phyloP scores from a whole-genome alignment of 2,888 invertebrate genomes.

The Zygothrica quintamaculata region DNA sequence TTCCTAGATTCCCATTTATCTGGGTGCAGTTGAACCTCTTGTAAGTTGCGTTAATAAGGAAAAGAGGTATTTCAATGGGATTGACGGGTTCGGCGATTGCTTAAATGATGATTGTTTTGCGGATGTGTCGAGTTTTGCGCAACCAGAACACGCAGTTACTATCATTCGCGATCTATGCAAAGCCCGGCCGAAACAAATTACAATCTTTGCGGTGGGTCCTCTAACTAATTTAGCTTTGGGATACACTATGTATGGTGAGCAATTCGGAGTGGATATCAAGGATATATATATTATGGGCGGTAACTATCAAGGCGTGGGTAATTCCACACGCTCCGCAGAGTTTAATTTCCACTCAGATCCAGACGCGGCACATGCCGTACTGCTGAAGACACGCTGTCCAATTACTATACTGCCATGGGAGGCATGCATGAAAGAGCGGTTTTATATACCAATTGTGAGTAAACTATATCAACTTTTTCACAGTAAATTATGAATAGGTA shows the following conservation, averaged over 20 bases:
- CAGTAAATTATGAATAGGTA: neutral
- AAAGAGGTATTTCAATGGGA: slow-evolving; percentile 86
- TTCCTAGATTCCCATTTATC: slow-evolving; percentile 88
- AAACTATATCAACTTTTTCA: neutral
- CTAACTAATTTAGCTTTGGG: slow-evolving; percentile 92
- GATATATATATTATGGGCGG: slow-evolving; percentile 92
- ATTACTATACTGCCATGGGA: slow-evolving; percentile 90
- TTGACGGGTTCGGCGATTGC: slow-evolving; percentile 90
- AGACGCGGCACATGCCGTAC: slow-evolving; percentile 90
- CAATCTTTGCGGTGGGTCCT: slow-evolving; percentile 89
- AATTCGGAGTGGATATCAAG: slow-evolving; percentile 87
- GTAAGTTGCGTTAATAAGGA: slow-evolving; percentile 84
- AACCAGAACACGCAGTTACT: slow-evolving; percentile 86
- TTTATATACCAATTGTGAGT: slow-evolving; percentile 79
- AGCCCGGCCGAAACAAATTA: slow-evolving; percentile 86
- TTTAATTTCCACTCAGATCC: slow-evolving; percentile 92
- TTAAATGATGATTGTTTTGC: slow-evolving; percentile 69
- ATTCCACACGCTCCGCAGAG: slow-evolving; percentile 88
- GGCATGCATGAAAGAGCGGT: slow-evolving; percentile 85
- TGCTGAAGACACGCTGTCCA: slow-evolving; percentile 86
- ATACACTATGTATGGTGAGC: slow-evolving; percentile 87
- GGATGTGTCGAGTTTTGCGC: slow-evolving; percentile 83
- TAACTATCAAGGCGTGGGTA: slow-evolving; percentile 87
- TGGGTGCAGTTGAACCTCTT: slow-evolving; percentile 86
- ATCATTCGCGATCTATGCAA: slow-evolving; percentile 87